Base-by-base conservation (phyloP, 2,797 vertebrate genomes). In the Siniperca obscura region DNA sequence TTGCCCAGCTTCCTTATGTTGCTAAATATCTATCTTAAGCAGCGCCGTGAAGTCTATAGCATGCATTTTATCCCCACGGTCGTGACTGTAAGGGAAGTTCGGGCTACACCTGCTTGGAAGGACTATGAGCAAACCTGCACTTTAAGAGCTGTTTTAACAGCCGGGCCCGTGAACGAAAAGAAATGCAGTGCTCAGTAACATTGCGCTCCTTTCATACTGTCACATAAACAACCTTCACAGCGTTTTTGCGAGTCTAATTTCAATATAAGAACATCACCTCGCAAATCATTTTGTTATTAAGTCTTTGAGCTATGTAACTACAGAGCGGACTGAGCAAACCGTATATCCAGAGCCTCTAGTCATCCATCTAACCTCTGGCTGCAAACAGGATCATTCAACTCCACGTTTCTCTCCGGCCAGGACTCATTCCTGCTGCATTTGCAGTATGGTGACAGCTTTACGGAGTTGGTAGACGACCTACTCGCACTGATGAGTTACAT, bases 391-490 rank as follows among this genome's bases (percentile, higher is more conserved):
- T 82, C 86, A 10, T 87, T 73, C 75, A 82, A 62, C 86, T 89
- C 86, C 92, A 82, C 90, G 87, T 87, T 87, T 87, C 82, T 75
- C 82, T 40, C 81, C 82, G 86, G 87, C 65, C 90, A 84, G 81
- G 81, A 87, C 73, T 87, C 79, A 46, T 90, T 93, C 91, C 87
- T 95, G 95, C 95, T 95, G 95, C 94, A 92, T 94, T 91, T 78
- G 94, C 95, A 94, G 86, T 87, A 91, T 87, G 88, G 52, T 95
- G 95, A 94, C 95, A 94, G 93, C 87, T 95, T 94, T 92, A 91
- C 91, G 82, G 92, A 94, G 90, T 92, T 91, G 87, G 77, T 90
- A 77, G 83, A 92, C 84, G 83, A 93, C 84, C 90, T 87, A 77
- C 88, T 93, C 86, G 83, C 84, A 34, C 89, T 87, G 93, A 93